phyloP scores from a whole-genome alignment of 2,888 invertebrate genomes.

The Archips crataeganus region DNA sequence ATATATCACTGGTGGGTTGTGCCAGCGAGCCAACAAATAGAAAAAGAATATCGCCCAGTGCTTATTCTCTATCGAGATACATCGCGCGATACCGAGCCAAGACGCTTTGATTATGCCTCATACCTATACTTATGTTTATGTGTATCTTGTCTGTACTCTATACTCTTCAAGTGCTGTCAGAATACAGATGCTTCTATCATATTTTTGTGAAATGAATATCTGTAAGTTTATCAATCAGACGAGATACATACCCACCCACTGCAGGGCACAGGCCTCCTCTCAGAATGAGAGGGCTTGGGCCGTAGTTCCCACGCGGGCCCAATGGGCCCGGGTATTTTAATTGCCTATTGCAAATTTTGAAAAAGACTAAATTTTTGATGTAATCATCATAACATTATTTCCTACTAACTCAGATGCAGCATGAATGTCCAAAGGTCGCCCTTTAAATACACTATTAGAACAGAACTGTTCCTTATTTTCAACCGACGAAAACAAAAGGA shows the following conservation, averaged over 20 bases:
- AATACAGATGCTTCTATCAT: background rate
- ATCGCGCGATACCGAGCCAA: conserved; percentile 4
- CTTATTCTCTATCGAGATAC: conserved; percentile 16
- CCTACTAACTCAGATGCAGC: background rate
- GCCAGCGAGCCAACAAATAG: conserved; percentile 13
- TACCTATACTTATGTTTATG: background rate
- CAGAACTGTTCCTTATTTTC: background rate
- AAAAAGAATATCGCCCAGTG: conserved; percentile 10
- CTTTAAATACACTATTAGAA: background rate
- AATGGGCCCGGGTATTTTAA: no score
- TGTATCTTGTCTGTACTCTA: background rate
- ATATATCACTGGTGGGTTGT: conserved; percentile 11
- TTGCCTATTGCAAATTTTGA: no score
- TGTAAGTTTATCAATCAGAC: no score
- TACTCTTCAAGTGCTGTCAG: background rate
- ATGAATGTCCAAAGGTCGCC: background rate
- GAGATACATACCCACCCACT: no score
- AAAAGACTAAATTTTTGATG: no score
- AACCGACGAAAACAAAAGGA: no score
- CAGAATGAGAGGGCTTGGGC: no score
- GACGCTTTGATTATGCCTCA: background rate
- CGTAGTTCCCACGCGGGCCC: no score
- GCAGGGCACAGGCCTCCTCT: no score
- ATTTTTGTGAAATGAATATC: no score
- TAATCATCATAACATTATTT: no score